phyloP scores from a whole-genome alignment of 2,113 vertebrate species.

The Etheostoma spectabile region DNA sequence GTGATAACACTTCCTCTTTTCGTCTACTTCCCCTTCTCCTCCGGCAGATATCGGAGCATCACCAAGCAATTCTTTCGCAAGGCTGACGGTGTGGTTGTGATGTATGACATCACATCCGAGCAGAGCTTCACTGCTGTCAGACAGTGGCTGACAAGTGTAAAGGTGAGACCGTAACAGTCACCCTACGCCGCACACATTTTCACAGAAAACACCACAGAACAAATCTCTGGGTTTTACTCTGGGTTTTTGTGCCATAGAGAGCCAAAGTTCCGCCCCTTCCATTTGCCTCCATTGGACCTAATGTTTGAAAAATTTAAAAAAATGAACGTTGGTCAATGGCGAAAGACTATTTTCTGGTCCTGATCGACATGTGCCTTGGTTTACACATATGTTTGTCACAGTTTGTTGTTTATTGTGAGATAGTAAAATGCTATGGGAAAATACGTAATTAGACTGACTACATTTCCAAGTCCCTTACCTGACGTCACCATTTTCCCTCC shows the following conservation, averaged over 20 bases:
- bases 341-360: no score
- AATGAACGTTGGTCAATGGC: no score
- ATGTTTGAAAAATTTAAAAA: no score
- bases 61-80: conserved; percentile 97
- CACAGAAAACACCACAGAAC: neutral
- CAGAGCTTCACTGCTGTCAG: conserved; percentile 90
- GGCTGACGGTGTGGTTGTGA: conserved; percentile 91
- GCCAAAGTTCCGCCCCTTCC: no score
- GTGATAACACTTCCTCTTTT: neutral
- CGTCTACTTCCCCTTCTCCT: neutral
- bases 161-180: conserved; percentile 79
- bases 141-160: conserved; percentile 91
- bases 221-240: neutral
- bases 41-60: conserved; percentile 91
- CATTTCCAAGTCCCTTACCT: no score
- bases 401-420: no score
- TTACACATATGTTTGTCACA: no score
- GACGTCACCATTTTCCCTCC: no score
- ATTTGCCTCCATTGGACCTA: no score
- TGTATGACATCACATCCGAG: conserved; percentile 91
- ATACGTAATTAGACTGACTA: no score
- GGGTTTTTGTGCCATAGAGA: neutral
- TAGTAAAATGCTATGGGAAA: no score
- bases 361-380: no score
- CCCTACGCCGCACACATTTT: neutral